These are phyloP conservation scores for Orbicella faveolata DNA, from an alignment of 64 coral and sea anemone genomes.

Conservation along the genomic window DNA sequence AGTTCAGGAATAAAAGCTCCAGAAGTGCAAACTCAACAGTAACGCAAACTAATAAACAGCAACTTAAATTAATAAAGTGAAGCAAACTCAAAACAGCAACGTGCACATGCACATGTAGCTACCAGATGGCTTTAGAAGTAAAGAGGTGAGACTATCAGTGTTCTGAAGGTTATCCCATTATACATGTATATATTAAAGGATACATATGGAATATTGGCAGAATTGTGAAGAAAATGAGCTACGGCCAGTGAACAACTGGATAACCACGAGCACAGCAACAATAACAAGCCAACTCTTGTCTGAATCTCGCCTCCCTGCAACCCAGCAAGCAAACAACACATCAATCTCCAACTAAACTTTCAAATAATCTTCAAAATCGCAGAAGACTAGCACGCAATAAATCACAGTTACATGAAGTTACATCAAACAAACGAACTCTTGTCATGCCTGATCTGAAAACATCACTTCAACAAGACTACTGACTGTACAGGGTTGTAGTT, in stretches of 20 bases:
- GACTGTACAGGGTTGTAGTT: too few species aligned
- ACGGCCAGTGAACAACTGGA: constrained; percentile 91
- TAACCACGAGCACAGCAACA: constrained; percentile 89
- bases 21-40: too few species aligned
- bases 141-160: not conserved
- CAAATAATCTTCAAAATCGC: too few species aligned
- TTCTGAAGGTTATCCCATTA: not conserved
- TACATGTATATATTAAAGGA: constrained; percentile 50
- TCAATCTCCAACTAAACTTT: too few species aligned
- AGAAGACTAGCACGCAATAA: too few species aligned
- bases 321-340: not conserved
- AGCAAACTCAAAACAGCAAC: too few species aligned
- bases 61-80: too few species aligned
- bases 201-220: constrained; percentile 96
- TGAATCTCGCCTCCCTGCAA: constrained; percentile 79
- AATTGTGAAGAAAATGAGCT: constrained; percentile 83
- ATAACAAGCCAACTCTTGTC: constrained; percentile 79
- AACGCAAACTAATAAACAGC: too few species aligned
- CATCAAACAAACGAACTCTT: not conserved
- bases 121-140: not conserved
- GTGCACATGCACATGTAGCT: too few species aligned
- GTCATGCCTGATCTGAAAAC: too few species aligned
- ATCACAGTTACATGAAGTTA: too few species aligned
- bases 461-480: too few species aligned
- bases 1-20: constrained; percentile 29